These are phyloP conservation scores for Ibycter americanus DNA, from an alignment of 2,797 vertebrate species.

Conservation along the genomic window DNA sequence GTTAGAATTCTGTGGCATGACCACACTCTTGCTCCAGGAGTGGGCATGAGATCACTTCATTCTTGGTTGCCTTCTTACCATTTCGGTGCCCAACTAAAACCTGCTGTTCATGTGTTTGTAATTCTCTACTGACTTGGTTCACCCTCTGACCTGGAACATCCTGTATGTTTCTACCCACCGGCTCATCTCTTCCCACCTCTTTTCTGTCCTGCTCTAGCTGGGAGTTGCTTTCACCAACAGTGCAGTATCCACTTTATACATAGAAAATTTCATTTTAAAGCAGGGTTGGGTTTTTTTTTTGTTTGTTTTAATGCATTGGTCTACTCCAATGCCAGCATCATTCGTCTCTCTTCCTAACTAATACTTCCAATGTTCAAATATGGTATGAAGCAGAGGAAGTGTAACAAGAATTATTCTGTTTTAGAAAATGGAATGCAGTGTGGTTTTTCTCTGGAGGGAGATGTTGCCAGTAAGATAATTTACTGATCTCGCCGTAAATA, in stretches of 20 bases:
- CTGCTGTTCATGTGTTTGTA: background rate
- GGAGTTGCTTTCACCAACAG: background rate
- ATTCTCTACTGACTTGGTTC: background rate
- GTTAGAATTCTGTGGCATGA: background rate
- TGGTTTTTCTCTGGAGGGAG: background rate
- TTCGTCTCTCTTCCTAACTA: background rate
- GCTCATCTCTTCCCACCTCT: background rate
- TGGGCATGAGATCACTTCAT: background rate
- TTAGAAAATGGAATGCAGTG: background rate
- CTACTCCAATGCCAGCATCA: background rate
- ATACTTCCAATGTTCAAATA: background rate
- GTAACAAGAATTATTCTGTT: background rate
- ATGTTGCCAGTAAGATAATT: background rate
- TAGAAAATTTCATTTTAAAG: background rate
- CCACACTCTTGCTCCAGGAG: background rate
- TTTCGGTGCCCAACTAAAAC: background rate
- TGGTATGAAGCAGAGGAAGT: background rate
- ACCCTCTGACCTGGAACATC: background rate
- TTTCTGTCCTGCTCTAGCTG: background rate
- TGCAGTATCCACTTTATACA: background rate
- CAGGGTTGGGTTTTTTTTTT: background rate
- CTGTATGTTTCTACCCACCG: background rate
- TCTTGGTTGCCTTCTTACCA: background rate
- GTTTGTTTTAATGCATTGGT: background rate
- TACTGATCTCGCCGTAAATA: background rate